Conservation (phyloP, 2,797 vertebrate species). For the Mus minutoides region DNA sequence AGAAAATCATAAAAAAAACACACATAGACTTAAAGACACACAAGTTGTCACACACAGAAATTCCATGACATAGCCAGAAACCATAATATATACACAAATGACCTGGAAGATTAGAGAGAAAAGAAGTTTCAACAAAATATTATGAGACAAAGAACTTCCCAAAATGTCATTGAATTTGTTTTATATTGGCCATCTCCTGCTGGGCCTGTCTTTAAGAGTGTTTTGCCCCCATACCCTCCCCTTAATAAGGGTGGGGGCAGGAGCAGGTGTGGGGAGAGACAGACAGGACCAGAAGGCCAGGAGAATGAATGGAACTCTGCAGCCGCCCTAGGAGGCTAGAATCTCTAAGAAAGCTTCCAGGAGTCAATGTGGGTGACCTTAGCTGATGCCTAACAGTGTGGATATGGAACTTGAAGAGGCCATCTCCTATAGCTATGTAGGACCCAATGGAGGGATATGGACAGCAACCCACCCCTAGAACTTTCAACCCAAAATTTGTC, state of each 20-base stretch:
- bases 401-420: neutral
- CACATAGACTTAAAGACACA: neutral
- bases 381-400: neutral
- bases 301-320: neutral
- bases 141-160: neutral
- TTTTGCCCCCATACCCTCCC: rapidly evolving
- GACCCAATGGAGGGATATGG: neutral
- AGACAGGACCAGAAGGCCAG: neutral
- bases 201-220: neutral
- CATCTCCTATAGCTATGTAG: neutral
- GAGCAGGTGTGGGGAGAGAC: neutral
- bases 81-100: neutral
- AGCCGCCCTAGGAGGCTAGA: neutral
- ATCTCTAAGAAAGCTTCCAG: neutral
- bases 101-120: neutral
- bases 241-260: neutral
- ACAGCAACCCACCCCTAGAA: neutral
- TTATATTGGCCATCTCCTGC: neutral
- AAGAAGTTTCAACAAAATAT: neutral
- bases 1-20: neutral
- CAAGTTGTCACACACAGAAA: neutral
- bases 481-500: neutral
- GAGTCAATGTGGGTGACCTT: neutral
- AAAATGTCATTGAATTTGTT: neutral
- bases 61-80: neutral